phyloP scores from a whole-genome alignment of 2,797 vertebrate species.

The Luscinia megarhynchos region DNA sequence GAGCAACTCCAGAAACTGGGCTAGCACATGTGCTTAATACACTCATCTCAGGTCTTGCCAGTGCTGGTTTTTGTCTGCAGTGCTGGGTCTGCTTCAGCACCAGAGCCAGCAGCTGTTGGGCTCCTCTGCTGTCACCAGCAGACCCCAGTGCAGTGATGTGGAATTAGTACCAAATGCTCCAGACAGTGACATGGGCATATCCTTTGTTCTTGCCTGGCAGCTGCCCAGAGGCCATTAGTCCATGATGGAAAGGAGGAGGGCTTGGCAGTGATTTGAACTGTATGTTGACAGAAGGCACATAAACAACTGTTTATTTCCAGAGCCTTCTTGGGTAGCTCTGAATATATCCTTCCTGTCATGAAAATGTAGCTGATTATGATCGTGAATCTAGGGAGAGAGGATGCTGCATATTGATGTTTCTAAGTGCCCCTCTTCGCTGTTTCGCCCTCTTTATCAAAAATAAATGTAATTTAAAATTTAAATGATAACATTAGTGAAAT shows the following conservation, averaged over 20 bases:
- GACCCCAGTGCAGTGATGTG: conserved; percentile 41
- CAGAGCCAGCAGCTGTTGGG: conserved; percentile 27
- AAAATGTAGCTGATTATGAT: not conserved
- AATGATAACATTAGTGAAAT: not conserved
- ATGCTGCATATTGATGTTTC: not conserved
- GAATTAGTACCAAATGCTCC: conserved; percentile 37
- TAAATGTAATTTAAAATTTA: conserved; percentile 29
- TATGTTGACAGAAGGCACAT: conserved; percentile 52
- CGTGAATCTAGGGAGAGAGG: not conserved
- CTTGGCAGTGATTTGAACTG: conserved; percentile 48
- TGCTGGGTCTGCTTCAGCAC: not conserved
- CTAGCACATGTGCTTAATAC: conserved; percentile 26
- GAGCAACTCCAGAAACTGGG: conserved; percentile 30
- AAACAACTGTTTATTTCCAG: conserved; percentile 48
- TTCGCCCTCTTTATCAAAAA: not conserved
- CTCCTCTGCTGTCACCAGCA: conserved; percentile 48
- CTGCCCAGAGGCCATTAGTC: conserved; percentile 64
- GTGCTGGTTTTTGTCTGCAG: conserved; percentile 24
- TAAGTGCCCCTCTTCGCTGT: not conserved
- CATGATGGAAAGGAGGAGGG: conserved; percentile 19
- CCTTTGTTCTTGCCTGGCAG: conserved; percentile 51
- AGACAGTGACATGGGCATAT: conserved; percentile 28
- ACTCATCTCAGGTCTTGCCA: not conserved
- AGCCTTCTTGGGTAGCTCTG: conserved; percentile 34
- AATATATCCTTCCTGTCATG: not conserved